Evolutionary conservation across 2,797 vertebrate species (phyloP).

Genomic region (Acipenser transmontanus): DNA sequence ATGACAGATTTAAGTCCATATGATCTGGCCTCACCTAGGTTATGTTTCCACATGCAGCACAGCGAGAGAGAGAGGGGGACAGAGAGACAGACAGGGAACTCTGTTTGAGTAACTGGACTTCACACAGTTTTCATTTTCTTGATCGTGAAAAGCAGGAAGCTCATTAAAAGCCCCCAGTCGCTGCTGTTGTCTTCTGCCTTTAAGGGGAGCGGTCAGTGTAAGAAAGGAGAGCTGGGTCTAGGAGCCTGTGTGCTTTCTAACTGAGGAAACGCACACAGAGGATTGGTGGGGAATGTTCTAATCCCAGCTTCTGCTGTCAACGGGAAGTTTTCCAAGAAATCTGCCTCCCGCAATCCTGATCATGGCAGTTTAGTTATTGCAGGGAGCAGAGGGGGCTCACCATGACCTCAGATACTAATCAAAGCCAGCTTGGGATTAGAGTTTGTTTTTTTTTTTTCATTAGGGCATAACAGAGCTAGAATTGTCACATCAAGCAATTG

Average conservation of each 20-base stretch:
- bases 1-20: too few species aligned
- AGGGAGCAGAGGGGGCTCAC: background rate
- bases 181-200: background rate
- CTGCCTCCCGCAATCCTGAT: slow-evolving; percentile 10
- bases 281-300: slow-evolving; percentile 47
- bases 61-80: background rate
- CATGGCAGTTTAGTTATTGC: background rate
- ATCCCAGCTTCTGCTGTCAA: slow-evolving; percentile 52
- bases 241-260: background rate
- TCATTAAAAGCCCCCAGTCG: background rate
- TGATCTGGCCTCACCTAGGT: too few species aligned
- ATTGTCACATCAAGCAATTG: background rate
- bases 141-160: background rate
- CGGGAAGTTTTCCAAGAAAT: slow-evolving; percentile 51
- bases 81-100: background rate
- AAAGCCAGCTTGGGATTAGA: background rate
- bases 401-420: background rate
- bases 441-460: background rate
- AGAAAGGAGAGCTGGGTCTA: background rate
- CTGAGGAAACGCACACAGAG: slow-evolving; percentile 13
- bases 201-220: background rate
- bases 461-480: background rate
- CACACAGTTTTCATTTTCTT: background rate
- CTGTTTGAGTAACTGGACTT: background rate
- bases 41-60: background rate